Evolutionary conservation across 2,888 invertebrate species (phyloP).

Genomic region (Stegophylla sp.): DNA sequence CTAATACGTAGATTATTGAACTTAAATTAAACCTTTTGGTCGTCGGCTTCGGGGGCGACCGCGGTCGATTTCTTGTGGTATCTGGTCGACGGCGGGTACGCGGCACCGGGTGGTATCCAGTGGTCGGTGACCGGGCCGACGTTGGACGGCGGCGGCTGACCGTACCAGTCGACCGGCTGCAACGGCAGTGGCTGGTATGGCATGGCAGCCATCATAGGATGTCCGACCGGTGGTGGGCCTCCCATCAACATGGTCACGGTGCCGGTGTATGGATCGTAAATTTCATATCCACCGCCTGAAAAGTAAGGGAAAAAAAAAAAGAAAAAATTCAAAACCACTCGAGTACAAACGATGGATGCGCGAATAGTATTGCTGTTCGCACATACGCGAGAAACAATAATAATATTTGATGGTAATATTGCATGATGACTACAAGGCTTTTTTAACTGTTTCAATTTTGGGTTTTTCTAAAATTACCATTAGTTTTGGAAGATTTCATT

Average conservation of each 20-base stretch:
- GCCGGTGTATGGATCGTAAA: constrained; percentile 64
- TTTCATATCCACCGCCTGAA: constrained; percentile 63
- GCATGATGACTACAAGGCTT: too few species aligned
- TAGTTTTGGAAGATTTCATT: too few species aligned
- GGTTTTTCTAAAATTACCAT: too few species aligned
- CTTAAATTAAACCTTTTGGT: too few species aligned
- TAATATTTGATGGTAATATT: too few species aligned
- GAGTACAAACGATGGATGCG: too few species aligned
- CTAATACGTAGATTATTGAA: too few species aligned
- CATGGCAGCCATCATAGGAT: constrained; percentile 65
- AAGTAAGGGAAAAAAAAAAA: neutral
- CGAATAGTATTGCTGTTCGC: too few species aligned
- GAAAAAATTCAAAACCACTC: neutral
- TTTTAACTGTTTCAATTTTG: too few species aligned
- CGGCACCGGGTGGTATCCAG: constrained; percentile 24
- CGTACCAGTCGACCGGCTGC: constrained; percentile 67
- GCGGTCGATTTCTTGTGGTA: constrained; percentile 61
- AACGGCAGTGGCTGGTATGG: constrained; percentile 66
- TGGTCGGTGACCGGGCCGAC: constrained; percentile 60
- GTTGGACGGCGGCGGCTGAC: constrained; percentile 64
- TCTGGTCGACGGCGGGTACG: constrained; percentile 60
- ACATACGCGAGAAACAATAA: too few species aligned
- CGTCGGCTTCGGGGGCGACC: neutral
- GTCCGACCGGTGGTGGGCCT: constrained; percentile 64
- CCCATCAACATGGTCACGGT: constrained; percentile 65